These are phyloP conservation scores for Nomada fucata DNA, from an alignment of 2,888 invertebrate genomes.

Conservation along the genomic window DNA sequence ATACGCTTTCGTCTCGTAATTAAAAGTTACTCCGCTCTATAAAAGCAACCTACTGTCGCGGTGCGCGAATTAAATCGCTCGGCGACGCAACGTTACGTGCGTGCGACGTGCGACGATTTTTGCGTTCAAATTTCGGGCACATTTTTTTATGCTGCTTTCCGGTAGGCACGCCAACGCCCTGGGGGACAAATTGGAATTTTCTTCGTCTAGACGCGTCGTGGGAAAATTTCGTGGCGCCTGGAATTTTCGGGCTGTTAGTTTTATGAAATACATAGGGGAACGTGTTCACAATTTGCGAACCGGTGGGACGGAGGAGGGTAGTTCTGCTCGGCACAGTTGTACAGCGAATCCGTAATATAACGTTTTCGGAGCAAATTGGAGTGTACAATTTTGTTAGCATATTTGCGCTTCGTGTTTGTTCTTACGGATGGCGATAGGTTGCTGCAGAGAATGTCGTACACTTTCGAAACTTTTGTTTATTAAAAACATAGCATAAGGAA, in stretches of 20 bases:
- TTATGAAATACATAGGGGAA: not conserved
- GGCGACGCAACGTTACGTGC: not conserved
- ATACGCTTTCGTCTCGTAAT: constrained; percentile 47
- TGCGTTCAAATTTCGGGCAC: not conserved
- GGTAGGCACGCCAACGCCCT: not conserved
- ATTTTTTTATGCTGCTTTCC: not conserved
- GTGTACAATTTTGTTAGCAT: not conserved
- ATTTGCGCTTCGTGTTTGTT: too few species aligned
- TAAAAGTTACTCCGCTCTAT: constrained; percentile 43
- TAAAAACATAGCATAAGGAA: too few species aligned
- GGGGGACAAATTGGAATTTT: not conserved
- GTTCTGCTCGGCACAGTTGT: not conserved
- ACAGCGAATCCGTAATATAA: not conserved
- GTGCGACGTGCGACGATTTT: constrained; percentile 5
- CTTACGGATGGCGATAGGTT: too few species aligned
- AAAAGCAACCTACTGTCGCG: constrained; percentile 21
- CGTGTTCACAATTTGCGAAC: not conserved
- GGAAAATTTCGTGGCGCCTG: not conserved
- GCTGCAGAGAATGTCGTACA: too few species aligned
- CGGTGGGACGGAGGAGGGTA: not conserved
- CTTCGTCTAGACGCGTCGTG: not conserved
- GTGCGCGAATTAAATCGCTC: constrained; percentile 43
- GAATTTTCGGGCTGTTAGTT: not conserved
- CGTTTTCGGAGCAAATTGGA: not conserved
- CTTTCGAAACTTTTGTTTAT: too few species aligned